A percentile compares a stretch with the other conserved stretches of the same genome.
Conservation (phyloP, 2,113 vertebrate species). For the Ascaphus truei region DNA sequence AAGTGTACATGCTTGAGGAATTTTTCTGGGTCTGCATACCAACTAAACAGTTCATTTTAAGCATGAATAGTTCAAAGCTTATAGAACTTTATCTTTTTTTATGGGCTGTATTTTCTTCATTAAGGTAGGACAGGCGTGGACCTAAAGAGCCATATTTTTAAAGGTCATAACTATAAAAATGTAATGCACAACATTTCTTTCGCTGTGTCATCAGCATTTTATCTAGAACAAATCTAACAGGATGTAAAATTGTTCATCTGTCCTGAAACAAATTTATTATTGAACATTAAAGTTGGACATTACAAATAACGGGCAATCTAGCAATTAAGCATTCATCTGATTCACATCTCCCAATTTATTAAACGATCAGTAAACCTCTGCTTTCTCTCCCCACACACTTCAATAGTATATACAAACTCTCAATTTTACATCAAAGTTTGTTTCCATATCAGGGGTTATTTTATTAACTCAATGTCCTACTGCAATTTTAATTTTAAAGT, state of each 20-base stretch:
- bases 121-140: conserved; percentile 2
- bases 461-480: background rate
- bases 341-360: background rate
- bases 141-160: conserved; percentile 9
- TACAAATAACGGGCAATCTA: background rate
- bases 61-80: background rate
- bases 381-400: background rate
- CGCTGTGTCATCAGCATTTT: background rate
- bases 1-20: background rate
- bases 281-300: background rate
- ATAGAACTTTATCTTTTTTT: conserved; percentile 1
- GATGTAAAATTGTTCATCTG: background rate
- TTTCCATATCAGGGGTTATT: background rate
- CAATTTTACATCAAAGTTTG: background rate
- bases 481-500: background rate
- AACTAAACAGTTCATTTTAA: background rate
- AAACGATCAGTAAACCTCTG: background rate
- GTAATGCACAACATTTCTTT: conserved; percentile 11
- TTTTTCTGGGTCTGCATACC: background rate
- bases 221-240: background rate
- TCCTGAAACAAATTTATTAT: background rate
- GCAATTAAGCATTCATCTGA: background rate
- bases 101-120: background rate
- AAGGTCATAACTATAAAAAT: conserved; percentile 35
- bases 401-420: background rate